Conservation (phyloP, 2,113 vertebrate species). For the Gadus chalcogrammus region DNA sequence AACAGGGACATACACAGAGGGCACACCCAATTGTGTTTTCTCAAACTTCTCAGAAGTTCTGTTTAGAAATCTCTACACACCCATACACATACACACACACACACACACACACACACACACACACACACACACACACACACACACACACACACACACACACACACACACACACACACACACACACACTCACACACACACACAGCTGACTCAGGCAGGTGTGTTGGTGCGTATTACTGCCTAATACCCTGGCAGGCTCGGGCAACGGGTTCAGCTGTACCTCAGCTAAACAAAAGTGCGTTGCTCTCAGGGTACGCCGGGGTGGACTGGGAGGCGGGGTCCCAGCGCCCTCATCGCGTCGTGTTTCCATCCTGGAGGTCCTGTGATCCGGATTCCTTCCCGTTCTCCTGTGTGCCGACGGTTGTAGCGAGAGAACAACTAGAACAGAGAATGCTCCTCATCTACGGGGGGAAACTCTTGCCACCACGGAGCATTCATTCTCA, state of each 20-base stretch:
- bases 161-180: slow-evolving; percentile 27
- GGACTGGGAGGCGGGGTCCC: slow-evolving; percentile 10
- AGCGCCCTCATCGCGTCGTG: neutral
- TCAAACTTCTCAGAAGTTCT: slow-evolving; percentile 2
- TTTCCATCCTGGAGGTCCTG: slow-evolving; percentile 22
- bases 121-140: slow-evolving; percentile 41
- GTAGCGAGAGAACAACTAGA: slow-evolving; percentile 13
- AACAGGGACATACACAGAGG: no score
- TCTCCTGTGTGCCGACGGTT: neutral
- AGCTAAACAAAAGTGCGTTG: slow-evolving; percentile 38
- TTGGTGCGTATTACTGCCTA: slow-evolving; percentile 36
- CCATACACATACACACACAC: slow-evolving; percentile 22
- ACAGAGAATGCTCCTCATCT: slow-evolving; percentile 34
- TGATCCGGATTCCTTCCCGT: slow-evolving; percentile 23
- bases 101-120: slow-evolving; percentile 44
- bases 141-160: slow-evolving; percentile 12
- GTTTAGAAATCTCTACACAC: neutral
- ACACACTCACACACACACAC: slow-evolving; percentile 42
- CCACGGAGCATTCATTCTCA: slow-evolving; percentile 44
- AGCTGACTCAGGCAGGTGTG: slow-evolving; percentile 58
- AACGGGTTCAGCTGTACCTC: slow-evolving; percentile 23
- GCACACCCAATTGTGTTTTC: neutral
- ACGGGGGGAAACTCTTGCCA: slow-evolving; percentile 58
- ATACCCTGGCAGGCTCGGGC: slow-evolving; percentile 45
- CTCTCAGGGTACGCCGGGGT: slow-evolving; percentile 18